phyloP scores from a whole-genome alignment of 1,140 invertebrate genomes.

The Diploscapter pachys region DNA sequence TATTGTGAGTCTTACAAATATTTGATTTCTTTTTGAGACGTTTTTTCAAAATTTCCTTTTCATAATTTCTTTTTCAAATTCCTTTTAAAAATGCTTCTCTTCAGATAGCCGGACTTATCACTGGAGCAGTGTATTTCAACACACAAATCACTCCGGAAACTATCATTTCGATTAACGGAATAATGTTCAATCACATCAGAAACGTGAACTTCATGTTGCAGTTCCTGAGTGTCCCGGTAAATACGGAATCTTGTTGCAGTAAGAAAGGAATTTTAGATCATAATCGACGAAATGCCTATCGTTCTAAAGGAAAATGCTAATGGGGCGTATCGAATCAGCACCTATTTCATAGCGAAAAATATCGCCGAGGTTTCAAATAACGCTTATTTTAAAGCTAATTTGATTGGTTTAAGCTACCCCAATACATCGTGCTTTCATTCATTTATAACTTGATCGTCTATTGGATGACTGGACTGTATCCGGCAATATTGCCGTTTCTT shows the following conservation, averaged over 20 bases:
- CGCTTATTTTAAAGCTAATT: too few species aligned
- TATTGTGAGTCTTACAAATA: too few species aligned
- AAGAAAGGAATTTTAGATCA: constrained; percentile 71
- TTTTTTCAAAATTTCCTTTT: too few species aligned
- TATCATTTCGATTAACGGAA: constrained; percentile 91
- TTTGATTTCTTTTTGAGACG: too few species aligned
- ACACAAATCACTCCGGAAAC: constrained; percentile 80
- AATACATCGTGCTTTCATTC: too few species aligned
- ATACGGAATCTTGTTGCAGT: constrained; percentile 72
- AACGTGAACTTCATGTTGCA: constrained; percentile 66
- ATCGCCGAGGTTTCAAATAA: constrained; percentile 53
- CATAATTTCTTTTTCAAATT: too few species aligned
- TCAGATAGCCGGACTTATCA: constrained; percentile 45
- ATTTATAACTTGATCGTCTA: too few species aligned
- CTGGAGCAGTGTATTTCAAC: constrained; percentile 83
- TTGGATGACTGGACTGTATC: not conserved
- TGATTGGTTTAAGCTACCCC: too few species aligned
- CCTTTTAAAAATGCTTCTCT: too few species aligned
- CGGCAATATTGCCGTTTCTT: constrained; percentile 18
- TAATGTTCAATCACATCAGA: constrained; percentile 72
- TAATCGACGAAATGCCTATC: constrained; percentile 76
- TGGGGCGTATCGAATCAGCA: constrained; percentile 84
- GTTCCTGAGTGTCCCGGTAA: constrained; percentile 57
- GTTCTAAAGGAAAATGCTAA: constrained; percentile 85
- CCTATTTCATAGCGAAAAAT: constrained; percentile 84